These are phyloP conservation scores for Antechinus stuartii DNA, from an alignment of 2,113 vertebrate species.

Conservation along the genomic window DNA sequence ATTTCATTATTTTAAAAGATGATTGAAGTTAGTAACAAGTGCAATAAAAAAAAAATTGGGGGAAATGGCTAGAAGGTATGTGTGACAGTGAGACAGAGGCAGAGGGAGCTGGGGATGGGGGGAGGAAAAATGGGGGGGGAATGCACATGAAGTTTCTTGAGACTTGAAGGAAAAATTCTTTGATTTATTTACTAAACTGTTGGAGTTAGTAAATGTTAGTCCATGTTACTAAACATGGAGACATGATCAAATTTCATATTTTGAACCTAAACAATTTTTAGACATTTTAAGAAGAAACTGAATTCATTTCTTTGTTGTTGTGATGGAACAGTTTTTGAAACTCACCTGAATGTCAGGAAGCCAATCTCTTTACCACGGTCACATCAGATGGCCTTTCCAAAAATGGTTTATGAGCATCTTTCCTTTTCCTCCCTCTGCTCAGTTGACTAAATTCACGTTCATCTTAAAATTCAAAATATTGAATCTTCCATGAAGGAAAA, in stretches of 20 bases:
- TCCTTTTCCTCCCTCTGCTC: background rate
- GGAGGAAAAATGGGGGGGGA: background rate
- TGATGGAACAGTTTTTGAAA: constrained; percentile 31
- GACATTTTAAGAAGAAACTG: constrained; percentile 62
- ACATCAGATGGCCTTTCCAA: background rate
- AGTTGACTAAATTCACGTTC: constrained; percentile 59
- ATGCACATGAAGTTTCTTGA: constrained; percentile 25
- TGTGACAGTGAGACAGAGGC: background rate
- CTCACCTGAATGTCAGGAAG: background rate
- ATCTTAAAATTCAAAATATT: constrained; percentile 68
- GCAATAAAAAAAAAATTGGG: constrained; percentile 41
- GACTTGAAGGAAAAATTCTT: constrained; percentile 52
- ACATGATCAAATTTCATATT: constrained; percentile 66
- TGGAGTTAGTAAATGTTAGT: background rate
- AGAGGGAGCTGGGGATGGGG: too few species aligned
- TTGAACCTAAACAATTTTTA: constrained; percentile 61
- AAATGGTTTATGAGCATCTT: background rate
- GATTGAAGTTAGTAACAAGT: constrained; percentile 50
- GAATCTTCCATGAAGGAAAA: constrained; percentile 61
- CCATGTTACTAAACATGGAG: too few species aligned
- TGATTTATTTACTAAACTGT: constrained; percentile 53
- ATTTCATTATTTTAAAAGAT: constrained; percentile 22
- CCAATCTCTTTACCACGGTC: background rate
- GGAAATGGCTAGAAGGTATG: background rate
- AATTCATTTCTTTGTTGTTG: constrained; percentile 35